Conservation (phyloP, 2,888 invertebrate species). For the Panorpa germanica region DNA sequence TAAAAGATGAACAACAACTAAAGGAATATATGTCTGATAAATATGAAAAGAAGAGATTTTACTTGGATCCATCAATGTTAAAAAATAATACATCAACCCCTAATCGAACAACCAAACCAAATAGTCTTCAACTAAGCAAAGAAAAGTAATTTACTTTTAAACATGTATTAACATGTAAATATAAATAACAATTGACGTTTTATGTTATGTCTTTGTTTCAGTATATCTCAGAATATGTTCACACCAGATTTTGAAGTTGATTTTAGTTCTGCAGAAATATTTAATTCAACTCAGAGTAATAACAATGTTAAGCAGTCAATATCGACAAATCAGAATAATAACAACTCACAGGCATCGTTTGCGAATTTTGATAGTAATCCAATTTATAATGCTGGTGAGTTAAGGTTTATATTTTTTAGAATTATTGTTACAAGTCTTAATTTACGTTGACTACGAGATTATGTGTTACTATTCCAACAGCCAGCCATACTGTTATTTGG, state of each 20-base stretch:
- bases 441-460: too few species aligned
- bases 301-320: conserved; percentile 10
- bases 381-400: conserved; percentile 39
- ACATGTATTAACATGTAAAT: too few species aligned
- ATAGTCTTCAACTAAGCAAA: neutral
- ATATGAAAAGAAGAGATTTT: conserved; percentile 67
- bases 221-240: conserved; percentile 19
- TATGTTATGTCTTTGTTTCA: too few species aligned
- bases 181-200: too few species aligned
- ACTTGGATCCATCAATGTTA: conserved; percentile 24
- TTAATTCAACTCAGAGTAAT: conserved; percentile 31
- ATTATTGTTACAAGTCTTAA: too few species aligned
- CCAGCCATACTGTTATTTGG: too few species aligned
- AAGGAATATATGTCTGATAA: conserved; percentile 88
- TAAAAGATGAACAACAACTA: conserved; percentile 75
- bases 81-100: conserved; percentile 20
- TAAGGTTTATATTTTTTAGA: too few species aligned
- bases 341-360: conserved; percentile 29
- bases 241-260: conserved; percentile 42
- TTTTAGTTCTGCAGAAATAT: conserved; percentile 51
- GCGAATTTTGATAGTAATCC: conserved; percentile 58
- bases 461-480: too few species aligned
- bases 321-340: conserved; percentile 16
- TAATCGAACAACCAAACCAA: conserved; percentile 18
- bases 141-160: too few species aligned